Evolutionary conservation across 2,113 vertebrate genomes (phyloP), one percentile per base, ranked within the genome.

Genomic region (Nanger granti): DNA sequence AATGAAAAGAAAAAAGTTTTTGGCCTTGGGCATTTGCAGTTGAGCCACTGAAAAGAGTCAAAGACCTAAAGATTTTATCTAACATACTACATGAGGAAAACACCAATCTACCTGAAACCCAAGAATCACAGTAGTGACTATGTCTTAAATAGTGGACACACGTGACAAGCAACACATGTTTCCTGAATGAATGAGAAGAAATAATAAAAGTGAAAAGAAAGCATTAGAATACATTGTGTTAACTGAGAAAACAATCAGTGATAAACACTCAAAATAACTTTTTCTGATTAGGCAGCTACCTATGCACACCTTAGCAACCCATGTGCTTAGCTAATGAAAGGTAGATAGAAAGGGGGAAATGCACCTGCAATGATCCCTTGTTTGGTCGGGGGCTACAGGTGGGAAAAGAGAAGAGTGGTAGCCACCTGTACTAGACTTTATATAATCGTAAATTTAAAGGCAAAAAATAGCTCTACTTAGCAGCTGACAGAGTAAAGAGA

Each of bases 71-170:
- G 60, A 92, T 90, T 44, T 87, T 14, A 93, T 20, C 47, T 90
- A 95, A 94, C 20, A 89, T n/a, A 80, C 17, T 86, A 20, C 26
- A 89, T 69, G 66, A 96, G 54, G 57, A 96, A 92, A 93, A 82
- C 5, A 91, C 6, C 47, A 79, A 62, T 82, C 47, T 89, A 69
- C 12, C 12, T 80, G 47, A 96, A 93, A 93, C 44, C 52, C 91
- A 86, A 86, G 52, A 97, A 93, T 91, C 41, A 66, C 52, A 73
- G 52, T 14, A 94, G 24, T 29, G 29, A 85, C 41, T 66, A 69
- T n/a, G 29, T 79, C 66, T 95, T 97, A 93, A 62, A 92, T 4
- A 89, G 20, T 54, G 13, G 26, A 47, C 64, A 94, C 26, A 80
- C 4, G 76, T 80, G 28, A 76, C 22, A 73, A 44, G 54, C 17